Conservation (phyloP, 2,888 invertebrate genomes). For the Linnaemya tessellans region DNA sequence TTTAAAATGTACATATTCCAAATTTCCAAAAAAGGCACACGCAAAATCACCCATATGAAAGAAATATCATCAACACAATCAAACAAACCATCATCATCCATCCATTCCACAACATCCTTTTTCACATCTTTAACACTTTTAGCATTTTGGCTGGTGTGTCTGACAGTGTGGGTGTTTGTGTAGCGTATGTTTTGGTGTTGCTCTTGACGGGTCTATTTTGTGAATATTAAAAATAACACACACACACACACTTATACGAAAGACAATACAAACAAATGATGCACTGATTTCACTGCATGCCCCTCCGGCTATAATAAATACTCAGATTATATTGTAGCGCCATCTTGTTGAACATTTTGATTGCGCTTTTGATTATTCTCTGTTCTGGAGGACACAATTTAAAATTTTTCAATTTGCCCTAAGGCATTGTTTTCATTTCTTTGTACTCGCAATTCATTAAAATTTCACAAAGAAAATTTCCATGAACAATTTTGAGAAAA, state of each 20-base stretch:
- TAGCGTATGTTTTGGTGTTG: conserved; percentile 64
- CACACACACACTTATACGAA: neutral
- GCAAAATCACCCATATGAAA: conserved; percentile 38
- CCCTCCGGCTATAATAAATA: conserved; percentile 79
- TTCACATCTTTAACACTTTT: conserved; percentile 53
- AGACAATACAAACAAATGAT: conserved; percentile 51
- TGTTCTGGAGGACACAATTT: conserved; percentile 75
- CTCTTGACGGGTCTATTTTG: conserved; percentile 68
- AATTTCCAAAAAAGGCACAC: neutral
- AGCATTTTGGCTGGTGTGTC: conserved; percentile 57
- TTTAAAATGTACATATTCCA: conserved; percentile 19
- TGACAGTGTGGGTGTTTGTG: conserved; percentile 37
- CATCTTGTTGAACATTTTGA: conserved; percentile 75
- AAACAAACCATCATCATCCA: conserved; percentile 54
- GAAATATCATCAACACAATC: conserved; percentile 68
- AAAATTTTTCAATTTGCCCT: conserved; percentile 80
- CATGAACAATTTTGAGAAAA: conserved; percentile 66
- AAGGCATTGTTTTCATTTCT: conserved; percentile 82
- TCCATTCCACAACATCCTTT: conserved; percentile 41
- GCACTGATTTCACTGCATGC: conserved; percentile 73
- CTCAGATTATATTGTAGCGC: conserved; percentile 77
- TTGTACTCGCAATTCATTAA: conserved; percentile 82
- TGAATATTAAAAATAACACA: neutral
- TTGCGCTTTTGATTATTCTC: conserved; percentile 53
- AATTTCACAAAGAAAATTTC: conserved; percentile 74